Evolutionary conservation across 2,888 invertebrate species (phyloP), one percentile per base, ranked within the genome.

Genomic region (Nymphalis urticae): DNA sequence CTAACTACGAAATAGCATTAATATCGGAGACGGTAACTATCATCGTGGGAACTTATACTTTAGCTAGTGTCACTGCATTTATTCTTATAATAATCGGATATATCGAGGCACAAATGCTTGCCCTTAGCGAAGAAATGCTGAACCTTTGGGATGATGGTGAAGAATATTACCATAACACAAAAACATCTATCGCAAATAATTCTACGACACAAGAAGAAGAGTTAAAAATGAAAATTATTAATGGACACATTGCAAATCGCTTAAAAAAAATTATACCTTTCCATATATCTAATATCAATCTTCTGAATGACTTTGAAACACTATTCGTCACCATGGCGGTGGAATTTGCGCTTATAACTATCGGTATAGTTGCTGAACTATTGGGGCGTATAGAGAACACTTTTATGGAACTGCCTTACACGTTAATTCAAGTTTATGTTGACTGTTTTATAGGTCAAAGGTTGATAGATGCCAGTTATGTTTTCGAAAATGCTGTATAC

Each of bases 361-460:
- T 42, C 13, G 42, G 42, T 42, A 66, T 85, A 2, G 81, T 83
- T 50, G 79, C 83, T 3, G 84, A 83, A 70, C 64, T 86, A 36
- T 77, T 86, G 0, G 85, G 85, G 4, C 85, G 85, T 0, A 66
- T 86, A 47, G 77, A 84, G n/a, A 83, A 85, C 9, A 86, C 84
- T 0, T 83, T 79, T 36, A 48, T 85, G 4, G 74, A 82, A 51
- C 62, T 86, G 16, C 83, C 83, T 0, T 86, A 76, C 54, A 78
- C 85, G 0, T 66, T 85, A 2, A 71, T 77, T 4, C 81, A 82
- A 62, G 73, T 87, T 3, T 79, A 78, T 0, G 81, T 84, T 73
- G 86, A 86, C 70, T 87, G 87, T 68, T 75, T 80, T 2, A 77
- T 77, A 1, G 88, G 88, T 0, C 87, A 87, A 66, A 75, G 79